Conservation (phyloP, 2,113 vertebrate species). For the Syngnathoides biaculeatus region DNA sequence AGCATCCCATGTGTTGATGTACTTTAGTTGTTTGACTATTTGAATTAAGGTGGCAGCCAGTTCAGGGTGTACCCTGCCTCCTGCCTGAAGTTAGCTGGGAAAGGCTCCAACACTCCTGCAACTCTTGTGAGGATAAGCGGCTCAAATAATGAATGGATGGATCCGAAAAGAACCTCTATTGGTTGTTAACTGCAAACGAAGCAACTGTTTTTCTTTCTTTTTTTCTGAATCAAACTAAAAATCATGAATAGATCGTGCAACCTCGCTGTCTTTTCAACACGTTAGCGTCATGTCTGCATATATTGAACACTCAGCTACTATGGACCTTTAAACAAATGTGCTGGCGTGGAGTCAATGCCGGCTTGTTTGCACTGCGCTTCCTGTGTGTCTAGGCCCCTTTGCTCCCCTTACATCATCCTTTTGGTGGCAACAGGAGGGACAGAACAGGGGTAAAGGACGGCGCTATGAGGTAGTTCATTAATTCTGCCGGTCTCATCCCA, state of each 20-base stretch:
- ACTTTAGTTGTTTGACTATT: too few relatives aligned
- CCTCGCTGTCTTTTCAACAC: neutral
- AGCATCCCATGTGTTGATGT: too few relatives aligned
- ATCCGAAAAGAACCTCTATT: too few relatives aligned
- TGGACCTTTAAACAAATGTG: constrained; percentile 27
- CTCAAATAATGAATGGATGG: too few relatives aligned
- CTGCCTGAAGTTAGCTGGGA: too few relatives aligned
- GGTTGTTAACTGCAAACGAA: too few relatives aligned
- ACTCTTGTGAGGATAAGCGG: too few relatives aligned
- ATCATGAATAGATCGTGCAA: neutral
- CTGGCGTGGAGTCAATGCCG: constrained; percentile 42
- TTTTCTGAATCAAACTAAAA: neutral
- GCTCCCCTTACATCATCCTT: constrained; percentile 69
- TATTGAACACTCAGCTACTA: constrained; percentile 37
- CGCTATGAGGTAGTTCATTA: constrained; percentile 72
- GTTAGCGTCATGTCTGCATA: neutral
- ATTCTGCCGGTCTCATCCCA: constrained; percentile 37
- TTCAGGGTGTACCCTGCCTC: too few relatives aligned
- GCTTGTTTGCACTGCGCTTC: constrained; percentile 72
- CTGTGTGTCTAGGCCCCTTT: constrained; percentile 67
- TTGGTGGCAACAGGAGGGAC: constrained; percentile 42
- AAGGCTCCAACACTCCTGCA: too few relatives aligned
- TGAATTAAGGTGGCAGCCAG: too few relatives aligned
- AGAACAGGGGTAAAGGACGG: constrained; percentile 38
- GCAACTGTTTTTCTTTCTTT: neutral